Percentiles rank a stretch among this genome's conserved stretches.
These are phyloP conservation scores for Hesperia comma DNA, from an alignment of 2,888 invertebrate species.

Conservation along the genomic window DNA sequence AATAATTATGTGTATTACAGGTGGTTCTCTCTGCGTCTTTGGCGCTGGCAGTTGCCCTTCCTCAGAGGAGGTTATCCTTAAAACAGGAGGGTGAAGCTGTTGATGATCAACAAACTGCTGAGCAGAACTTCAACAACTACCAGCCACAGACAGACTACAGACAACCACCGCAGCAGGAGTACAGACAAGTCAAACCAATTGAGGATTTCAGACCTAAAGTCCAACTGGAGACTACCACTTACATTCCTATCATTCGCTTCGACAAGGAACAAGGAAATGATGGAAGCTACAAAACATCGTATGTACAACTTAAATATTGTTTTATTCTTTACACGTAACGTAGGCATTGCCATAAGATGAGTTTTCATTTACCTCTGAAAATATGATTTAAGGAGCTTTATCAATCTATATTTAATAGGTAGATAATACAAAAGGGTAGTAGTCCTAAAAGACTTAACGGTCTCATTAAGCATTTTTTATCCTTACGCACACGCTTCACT, in stretches of 20 bases:
- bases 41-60: slow-evolving; percentile 72
- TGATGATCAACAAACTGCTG: slow-evolving; percentile 67
- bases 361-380: no score
- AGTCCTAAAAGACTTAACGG: no score
- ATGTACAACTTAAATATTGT: slow-evolving; percentile 39
- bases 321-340: not conserved
- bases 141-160: slow-evolving; percentile 55
- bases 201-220: slow-evolving; percentile 77
- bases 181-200: slow-evolving; percentile 62
- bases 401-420: no score
- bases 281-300: slow-evolving; percentile 93
- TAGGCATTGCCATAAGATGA: no score
- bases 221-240: slow-evolving; percentile 86
- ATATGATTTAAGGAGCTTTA: no score
- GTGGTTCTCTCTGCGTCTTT: slow-evolving; percentile 65
- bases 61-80: slow-evolving; percentile 70
- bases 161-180: slow-evolving; percentile 66
- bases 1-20: slow-evolving; percentile 56
- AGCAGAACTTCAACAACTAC: slow-evolving; percentile 72
- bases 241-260: slow-evolving; percentile 91
- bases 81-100: slow-evolving; percentile 55
- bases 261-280: slow-evolving; percentile 93
- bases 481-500: no score
- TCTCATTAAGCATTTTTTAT: no score
- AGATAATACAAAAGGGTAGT: no score